A percentile compares a stretch with the other conserved stretches of the same genome.
phyloP scores from a whole-genome alignment of 92 coral and sea anemone species.

The Epizoanthus illoricatus region DNA sequence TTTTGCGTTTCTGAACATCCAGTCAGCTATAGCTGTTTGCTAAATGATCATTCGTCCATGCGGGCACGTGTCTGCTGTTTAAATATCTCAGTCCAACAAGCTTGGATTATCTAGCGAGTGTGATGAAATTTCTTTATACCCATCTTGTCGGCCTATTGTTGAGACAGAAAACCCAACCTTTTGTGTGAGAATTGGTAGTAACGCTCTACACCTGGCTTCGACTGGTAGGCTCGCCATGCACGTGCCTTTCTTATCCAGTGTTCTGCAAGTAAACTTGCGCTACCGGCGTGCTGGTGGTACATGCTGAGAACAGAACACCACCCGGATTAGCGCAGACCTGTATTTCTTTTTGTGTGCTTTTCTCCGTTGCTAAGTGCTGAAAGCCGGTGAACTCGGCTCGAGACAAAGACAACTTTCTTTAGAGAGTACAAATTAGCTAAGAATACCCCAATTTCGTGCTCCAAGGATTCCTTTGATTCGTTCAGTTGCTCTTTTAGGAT shows the following conservation, averaged over 20 bases:
- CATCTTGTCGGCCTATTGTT: background rate
- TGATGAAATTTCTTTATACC: too few species aligned
- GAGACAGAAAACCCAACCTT: background rate
- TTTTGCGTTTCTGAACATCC: background rate
- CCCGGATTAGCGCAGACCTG: conserved; percentile 4
- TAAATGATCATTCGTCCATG: background rate
- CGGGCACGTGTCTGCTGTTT: too few species aligned
- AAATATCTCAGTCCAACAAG: too few species aligned
- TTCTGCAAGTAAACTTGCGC: background rate
- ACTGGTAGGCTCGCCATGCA: conserved; percentile 4
- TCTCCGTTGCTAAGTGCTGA: conserved; percentile 43
- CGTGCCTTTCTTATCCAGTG: conserved; percentile 5
- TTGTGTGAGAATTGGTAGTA: conserved; percentile 9
- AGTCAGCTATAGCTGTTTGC: background rate
- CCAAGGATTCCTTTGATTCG: background rate
- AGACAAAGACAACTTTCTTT: conserved; percentile 30
- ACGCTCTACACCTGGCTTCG: conserved; percentile 19
- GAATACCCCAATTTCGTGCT: background rate
- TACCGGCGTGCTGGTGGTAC: conserved; percentile 10
- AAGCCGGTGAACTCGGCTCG: conserved; percentile 19
- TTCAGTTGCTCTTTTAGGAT: background rate
- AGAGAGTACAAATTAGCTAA: conserved; percentile 11
- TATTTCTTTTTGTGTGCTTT: conserved; percentile 15
- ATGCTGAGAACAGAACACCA: conserved; percentile 1
- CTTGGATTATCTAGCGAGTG: too few species aligned